Base-by-base conservation (phyloP, 2,888 invertebrate species). In the Colostygia pectinataria region DNA sequence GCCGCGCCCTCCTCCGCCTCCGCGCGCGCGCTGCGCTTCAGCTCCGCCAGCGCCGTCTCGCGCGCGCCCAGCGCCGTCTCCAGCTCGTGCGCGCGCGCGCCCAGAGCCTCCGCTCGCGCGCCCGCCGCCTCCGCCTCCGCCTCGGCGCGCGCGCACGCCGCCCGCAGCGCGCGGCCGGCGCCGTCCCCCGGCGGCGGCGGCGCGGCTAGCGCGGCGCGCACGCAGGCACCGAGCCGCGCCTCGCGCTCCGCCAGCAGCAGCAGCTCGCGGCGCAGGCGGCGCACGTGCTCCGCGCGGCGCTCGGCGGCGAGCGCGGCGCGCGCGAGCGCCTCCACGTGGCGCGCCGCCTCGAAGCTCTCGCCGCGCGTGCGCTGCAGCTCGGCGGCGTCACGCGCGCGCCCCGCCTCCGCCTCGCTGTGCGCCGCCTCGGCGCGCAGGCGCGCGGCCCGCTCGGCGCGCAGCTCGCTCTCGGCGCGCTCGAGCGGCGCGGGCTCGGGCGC, bases 1-100 rank as follows among this genome's bases (percentile, higher is more conserved):
- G 92, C 91, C 65, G 91, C 89, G 68, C 92, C 92, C 68, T 93
- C 93, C 61, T 93, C 93, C 52, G 92, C 86, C 33, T 84, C 79
- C 52, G 80, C 82, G 90, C 57, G 80, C 71, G 33, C 33, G 10
- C 18, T 18, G 7, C 33, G 33, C 20, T 20, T 20, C 20, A 20
- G 6, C 20, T 20, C 20, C 20, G 20, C 5, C 20, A 92, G 86
- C 29, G 83, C 78, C 56, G 88, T 78, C 51, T 80, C 79, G 61
- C 81, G 78, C 69, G 77, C 63, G 39, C 63, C 65, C 66, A 76
- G 65, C 63, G 67, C 61, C 52, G 74, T 65, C 64, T 77, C 77
- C 70, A 93, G 81, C 49, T 88, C 83, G 58, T 85, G 85, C 43
- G 93, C 83, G 51, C 93, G 90, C 57, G 86, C 84, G 59, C 79